phyloP scores from a whole-genome alignment of 1,140 invertebrate species.

The Sipha flava region DNA sequence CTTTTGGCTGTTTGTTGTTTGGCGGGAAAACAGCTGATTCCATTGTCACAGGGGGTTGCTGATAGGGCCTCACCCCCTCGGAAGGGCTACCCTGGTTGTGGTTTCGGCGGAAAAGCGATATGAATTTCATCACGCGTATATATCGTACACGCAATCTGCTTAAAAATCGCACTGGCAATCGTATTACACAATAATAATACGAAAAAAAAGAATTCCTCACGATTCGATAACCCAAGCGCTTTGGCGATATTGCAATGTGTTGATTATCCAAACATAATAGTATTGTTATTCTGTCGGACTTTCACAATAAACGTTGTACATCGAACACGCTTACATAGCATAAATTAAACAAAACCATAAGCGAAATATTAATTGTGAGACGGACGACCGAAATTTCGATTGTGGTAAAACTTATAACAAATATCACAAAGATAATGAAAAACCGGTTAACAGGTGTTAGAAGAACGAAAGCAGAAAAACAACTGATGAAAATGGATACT shows the following conservation, averaged over 20 bases:
- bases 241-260: too few species aligned
- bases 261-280: not conserved
- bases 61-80: constrained; percentile 24
- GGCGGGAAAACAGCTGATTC: constrained; percentile 33
- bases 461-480: not conserved
- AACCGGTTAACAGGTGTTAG: constrained; percentile 28
- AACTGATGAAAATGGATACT: not conserved
- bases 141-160: not conserved
- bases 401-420: not conserved
- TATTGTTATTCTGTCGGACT: not conserved
- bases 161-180: not conserved
- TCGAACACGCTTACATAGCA: not conserved
- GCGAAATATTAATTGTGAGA: not conserved
- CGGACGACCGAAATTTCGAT: not conserved
- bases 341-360: not conserved
- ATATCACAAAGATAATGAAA: not conserved
- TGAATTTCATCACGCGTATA: constrained; percentile 22
- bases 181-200: not conserved
- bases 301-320: not conserved
- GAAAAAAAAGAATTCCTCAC: not conserved
- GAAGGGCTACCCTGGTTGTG: constrained; percentile 28
- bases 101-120: constrained; percentile 28
- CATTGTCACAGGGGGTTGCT: constrained; percentile 26
- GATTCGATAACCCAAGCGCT: not conserved
- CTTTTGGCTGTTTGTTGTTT: constrained; percentile 25